Base-by-base conservation (phyloP, 2,797 vertebrate genomes). In the Schizopygopsis pylzovi region DNA sequence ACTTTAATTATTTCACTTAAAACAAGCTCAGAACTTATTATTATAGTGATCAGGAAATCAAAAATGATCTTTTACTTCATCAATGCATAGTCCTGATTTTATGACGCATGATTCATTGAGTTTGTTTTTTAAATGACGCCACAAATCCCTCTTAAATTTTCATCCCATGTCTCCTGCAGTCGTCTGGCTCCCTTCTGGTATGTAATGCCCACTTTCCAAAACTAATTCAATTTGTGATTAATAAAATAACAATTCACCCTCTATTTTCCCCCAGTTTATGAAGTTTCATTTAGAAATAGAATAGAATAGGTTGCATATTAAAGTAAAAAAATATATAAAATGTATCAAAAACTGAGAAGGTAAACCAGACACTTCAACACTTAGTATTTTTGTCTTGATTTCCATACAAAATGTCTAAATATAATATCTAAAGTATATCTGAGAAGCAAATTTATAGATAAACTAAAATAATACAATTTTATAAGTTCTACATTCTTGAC, bases 351-450 rank as follows among this genome's bases (percentile, higher is more conserved):
- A 56, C 54, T 56, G 6, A 6, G 1, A 3, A 56, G 54, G 12
- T 63, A 63, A 63, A 63, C 28, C 61, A 33, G 61, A 33, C 28
- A 76, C 73, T 76, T 76, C 11, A 76, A 76, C 6, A 33, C 28
- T 6, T 39, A 10, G 15, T 9, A 68, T 20, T 68, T 39, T 52
- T 37, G 28, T 54, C 16, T 22, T 22, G 16, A 22, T 54, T 37
- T 54, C 43, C 18, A 52, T 54, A 12, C 6, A 52, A 76, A 78
- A 41, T 16, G 37, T n/a, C 12, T 59, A 59, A 54, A 54, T 76
- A 16, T 37, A 2, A 3, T 54, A 22, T 8, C 3, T 13, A 49
- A 28, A 59, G 6, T 56, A 41, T 25, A 16, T 22, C 10, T 39
- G 11, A 22, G 8, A 52, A 76, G 10, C 49, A 7, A 37, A 54